Evolutionary conservation across 2,113 vertebrate species (phyloP).

Genomic region (Cheirogaleus medius): DNA sequence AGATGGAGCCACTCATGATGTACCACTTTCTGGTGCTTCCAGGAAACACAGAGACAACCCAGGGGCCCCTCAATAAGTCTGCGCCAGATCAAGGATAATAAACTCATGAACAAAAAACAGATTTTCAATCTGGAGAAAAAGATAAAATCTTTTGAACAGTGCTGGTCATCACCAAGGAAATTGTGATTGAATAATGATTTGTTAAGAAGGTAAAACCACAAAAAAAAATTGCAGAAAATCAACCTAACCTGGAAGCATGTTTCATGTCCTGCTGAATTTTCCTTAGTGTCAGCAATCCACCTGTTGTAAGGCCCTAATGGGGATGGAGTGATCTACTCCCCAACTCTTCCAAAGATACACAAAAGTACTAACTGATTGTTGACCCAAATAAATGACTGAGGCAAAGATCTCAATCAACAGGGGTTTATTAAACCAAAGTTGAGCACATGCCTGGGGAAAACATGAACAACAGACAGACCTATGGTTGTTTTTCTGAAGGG

Average conservation of each 20-base stretch:
- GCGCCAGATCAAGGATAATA: neutral
- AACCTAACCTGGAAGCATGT: neutral
- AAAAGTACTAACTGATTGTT: neutral
- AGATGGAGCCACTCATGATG: neutral
- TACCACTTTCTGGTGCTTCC: neutral
- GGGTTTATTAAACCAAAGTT: too few species aligned
- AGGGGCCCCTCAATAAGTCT: neutral
- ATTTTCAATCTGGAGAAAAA: slow-evolving; percentile 13
- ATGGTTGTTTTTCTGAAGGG: too few species aligned
- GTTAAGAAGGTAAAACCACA: neutral
- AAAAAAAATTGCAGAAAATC: neutral
- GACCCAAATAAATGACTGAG: too few species aligned
- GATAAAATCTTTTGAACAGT: neutral
- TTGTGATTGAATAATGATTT: neutral
- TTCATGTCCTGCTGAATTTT: neutral
- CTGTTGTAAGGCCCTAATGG: neutral
- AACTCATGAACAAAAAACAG: neutral
- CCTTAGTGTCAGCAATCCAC: neutral
- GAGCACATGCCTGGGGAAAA: too few species aligned
- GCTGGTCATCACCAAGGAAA: slow-evolving; percentile 48
- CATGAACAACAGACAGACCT: too few species aligned
- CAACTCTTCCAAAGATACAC: neutral
- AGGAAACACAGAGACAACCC: neutral
- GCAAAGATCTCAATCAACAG: too few species aligned
- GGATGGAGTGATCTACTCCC: neutral